Evolutionary conservation across 2,113 vertebrate species (phyloP).

Genomic region (Megaceryle maxima): DNA sequence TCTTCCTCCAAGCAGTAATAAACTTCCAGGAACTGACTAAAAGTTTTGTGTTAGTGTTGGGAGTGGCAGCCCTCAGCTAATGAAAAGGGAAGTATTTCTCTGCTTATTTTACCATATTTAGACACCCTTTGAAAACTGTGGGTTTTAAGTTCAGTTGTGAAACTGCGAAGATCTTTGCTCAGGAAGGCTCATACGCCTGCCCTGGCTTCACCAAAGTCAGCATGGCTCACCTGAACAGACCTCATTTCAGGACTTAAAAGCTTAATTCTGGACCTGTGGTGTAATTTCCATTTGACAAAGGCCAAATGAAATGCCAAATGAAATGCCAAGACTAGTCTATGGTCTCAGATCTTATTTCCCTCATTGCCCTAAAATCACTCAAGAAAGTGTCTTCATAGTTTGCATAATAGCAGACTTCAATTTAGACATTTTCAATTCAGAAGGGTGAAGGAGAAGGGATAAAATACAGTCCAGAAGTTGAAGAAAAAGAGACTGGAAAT

Average conservation of each 20-base stretch:
- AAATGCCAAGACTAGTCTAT: background rate
- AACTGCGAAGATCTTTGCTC: background rate
- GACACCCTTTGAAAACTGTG: background rate
- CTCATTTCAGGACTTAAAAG: background rate
- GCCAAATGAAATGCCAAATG: background rate
- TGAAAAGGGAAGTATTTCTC: background rate
- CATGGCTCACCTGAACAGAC: background rate
- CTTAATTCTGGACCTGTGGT: background rate
- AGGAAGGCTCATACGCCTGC: background rate
- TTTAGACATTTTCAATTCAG: background rate
- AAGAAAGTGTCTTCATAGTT: background rate
- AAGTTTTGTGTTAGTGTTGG: background rate
- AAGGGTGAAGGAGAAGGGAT: background rate
- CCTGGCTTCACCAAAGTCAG: background rate
- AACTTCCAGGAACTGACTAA: background rate
- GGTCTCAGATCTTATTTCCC: constrained; percentile 2
- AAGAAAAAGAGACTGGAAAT: background rate
- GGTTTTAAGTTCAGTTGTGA: background rate
- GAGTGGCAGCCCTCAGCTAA: background rate
- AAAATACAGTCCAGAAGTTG: background rate
- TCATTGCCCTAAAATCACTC: background rate
- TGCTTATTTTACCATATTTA: constrained; percentile 22
- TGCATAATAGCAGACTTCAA: background rate
- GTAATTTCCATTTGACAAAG: background rate
- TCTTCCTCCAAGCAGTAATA: background rate